A percentile compares a stretch with the other conserved stretches of the same genome.
phyloP scores from a whole-genome alignment of 2,113 vertebrate species.

The Felis chaus region DNA sequence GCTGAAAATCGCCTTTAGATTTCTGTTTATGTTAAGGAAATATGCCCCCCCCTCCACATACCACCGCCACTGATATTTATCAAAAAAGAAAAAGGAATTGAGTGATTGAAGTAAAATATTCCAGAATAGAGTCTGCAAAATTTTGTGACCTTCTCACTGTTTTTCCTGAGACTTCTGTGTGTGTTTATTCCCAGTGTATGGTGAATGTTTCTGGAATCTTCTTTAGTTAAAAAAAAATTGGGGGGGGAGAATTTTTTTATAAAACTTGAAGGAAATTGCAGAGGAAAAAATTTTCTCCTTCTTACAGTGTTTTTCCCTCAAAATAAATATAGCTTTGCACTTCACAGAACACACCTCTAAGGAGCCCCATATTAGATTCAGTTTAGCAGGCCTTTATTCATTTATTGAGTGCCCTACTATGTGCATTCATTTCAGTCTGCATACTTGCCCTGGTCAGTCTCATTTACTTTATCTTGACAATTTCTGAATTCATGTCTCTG shows the following conservation, averaged over 20 bases:
- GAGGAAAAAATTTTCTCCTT: background rate
- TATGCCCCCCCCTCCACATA: background rate
- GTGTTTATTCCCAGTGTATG: background rate
- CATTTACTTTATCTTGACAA: background rate
- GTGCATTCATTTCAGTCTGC: background rate
- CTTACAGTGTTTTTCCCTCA: background rate
- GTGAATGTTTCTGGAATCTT: conserved; percentile 20
- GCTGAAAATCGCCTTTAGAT: conserved; percentile 68
- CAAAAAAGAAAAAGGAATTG: background rate
- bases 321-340: conserved; percentile 33
- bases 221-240: background rate
- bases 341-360: background rate
- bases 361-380: background rate
- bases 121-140: background rate
- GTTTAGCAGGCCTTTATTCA: background rate
- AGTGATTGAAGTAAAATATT: conserved; percentile 53
- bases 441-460: background rate
- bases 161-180: background rate
- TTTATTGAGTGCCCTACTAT: background rate
- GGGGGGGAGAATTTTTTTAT: background rate
- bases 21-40: conserved; percentile 62
- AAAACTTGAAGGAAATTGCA: conserved; percentile 24
- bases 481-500: background rate
- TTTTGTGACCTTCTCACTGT: conserved; percentile 31
- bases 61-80: conserved; percentile 27